Percentiles rank a stretch among this genome's conserved stretches.
These are phyloP conservation scores for Tenthredo mesomela DNA, from an alignment of 2,888 invertebrate species.

Conservation along the genomic window DNA sequence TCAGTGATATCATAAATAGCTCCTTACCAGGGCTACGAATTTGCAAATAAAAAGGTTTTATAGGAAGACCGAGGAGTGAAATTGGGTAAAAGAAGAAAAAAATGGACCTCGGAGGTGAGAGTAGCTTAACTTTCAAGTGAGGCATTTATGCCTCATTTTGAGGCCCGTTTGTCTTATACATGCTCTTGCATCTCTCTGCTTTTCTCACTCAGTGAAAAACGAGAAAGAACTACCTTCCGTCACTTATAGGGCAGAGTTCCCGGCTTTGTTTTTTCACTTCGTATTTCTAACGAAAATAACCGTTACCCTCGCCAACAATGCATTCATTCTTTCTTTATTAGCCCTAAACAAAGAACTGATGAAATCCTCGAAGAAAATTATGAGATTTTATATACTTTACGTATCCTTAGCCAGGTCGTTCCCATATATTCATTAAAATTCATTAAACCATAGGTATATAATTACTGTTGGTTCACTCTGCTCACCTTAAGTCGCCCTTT, in stretches of 20 bases:
- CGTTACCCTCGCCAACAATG: neutral
- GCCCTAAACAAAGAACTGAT: neutral
- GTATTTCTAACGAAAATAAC: neutral
- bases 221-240: slow-evolving; percentile 16
- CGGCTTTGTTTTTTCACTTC: neutral
- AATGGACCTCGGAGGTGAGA: slow-evolving; percentile 40
- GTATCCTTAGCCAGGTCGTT: neutral
- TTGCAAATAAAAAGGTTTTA: slow-evolving; percentile 59
- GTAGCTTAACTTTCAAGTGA: slow-evolving; percentile 39
- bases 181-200: slow-evolving; percentile 11
- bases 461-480: neutral
- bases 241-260: neutral
- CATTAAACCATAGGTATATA: neutral
- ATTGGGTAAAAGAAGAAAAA: slow-evolving; percentile 43
- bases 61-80: slow-evolving; percentile 56
- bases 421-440: slow-evolving; percentile 29
- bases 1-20: neutral
- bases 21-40: neutral
- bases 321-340: slow-evolving; percentile 26
- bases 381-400: neutral
- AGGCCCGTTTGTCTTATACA: slow-evolving; percentile 27
- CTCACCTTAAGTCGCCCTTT: slow-evolving; percentile 89
- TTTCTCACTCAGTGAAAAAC: neutral
- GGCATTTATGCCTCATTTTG: slow-evolving; percentile 40
- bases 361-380: neutral